These are phyloP conservation scores for Copidosoma floridanum DNA, from an alignment of 1,140 invertebrate species.

Conservation along the genomic window DNA sequence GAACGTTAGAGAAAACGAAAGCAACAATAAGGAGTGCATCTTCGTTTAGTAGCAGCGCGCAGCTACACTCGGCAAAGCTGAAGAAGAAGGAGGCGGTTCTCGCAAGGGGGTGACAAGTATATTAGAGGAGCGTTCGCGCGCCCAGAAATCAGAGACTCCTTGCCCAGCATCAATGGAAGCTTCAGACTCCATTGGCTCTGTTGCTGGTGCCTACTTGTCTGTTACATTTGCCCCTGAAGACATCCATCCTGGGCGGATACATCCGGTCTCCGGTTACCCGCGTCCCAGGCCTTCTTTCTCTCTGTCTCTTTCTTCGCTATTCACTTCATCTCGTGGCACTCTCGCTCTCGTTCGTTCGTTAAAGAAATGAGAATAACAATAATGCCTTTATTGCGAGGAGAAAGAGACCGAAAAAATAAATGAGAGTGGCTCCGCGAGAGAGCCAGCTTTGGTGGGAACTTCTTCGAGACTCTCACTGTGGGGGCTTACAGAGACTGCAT, in stretches of 20 bases:
- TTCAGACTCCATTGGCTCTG: no score
- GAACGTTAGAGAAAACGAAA: neutral
- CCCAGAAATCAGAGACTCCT: conserved; percentile 55
- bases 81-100: neutral
- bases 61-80: neutral
- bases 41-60: neutral
- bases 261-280: conserved; percentile 55
- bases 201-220: no score
- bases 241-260: conserved; percentile 55
- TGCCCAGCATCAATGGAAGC: no score
- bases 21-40: no score
- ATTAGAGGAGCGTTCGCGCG: conserved; percentile 36
- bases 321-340: conserved; percentile 39
- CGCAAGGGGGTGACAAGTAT: conserved; percentile 50
- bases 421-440: neutral
- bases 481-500: no score
- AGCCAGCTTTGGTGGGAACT: conserved; percentile 23
- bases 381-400: conserved; percentile 24
- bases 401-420: conserved; percentile 10
- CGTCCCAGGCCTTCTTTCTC: no score
- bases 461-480: neutral
- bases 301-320: no score
- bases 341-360: conserved; percentile 12
- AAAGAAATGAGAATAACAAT: conserved; percentile 3
- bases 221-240: conserved; percentile 43